Evolutionary conservation across 2,888 invertebrate species (phyloP).

Genomic region (Nipponacmea schrenckii): DNA sequence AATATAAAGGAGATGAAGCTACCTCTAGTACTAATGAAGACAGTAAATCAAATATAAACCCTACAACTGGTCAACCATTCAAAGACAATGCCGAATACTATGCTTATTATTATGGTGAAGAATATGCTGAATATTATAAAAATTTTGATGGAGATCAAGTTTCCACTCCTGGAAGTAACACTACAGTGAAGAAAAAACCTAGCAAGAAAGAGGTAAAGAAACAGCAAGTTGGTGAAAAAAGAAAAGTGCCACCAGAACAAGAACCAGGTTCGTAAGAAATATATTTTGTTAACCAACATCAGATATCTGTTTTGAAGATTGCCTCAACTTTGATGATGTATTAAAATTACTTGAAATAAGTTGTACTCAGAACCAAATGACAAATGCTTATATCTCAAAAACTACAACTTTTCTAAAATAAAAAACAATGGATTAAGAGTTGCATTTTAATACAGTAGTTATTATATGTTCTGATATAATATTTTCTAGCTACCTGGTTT

Average conservation of each 20-base stretch:
- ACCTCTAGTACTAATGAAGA: conserved; percentile 15
- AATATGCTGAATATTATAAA: conserved; percentile 43
- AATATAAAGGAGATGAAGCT: conserved; percentile 28
- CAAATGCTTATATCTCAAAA: too few relatives aligned
- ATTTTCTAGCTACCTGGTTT: conserved; percentile 83
- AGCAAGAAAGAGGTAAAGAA: conserved; percentile 36
- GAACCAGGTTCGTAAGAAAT: conserved; percentile 17
- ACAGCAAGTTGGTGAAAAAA: conserved; percentile 43
- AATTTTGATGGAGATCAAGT: conserved; percentile 22
- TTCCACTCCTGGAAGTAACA: conserved; percentile 20
- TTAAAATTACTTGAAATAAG: too few relatives aligned
- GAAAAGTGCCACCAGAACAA: conserved; percentile 30
- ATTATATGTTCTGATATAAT: too few relatives aligned
- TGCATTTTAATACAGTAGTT: too few relatives aligned
- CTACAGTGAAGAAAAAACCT: conserved; percentile 22
- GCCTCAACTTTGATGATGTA: too few relatives aligned
- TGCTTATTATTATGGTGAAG: conserved; percentile 51
- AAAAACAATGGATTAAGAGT: too few relatives aligned
- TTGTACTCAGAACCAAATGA: too few relatives aligned
- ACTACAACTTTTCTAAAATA: too few relatives aligned
- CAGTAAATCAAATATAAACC: conserved; percentile 5
- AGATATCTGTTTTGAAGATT: too few relatives aligned
- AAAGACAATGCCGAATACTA: conserved; percentile 49
- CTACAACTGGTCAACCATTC: conserved; percentile 19
- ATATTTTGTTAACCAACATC: too few relatives aligned